A percentile compares a stretch with the other conserved stretches of the same genome.
Conservation (phyloP, 2,113 vertebrate genomes). For the Microtus montanus region DNA sequence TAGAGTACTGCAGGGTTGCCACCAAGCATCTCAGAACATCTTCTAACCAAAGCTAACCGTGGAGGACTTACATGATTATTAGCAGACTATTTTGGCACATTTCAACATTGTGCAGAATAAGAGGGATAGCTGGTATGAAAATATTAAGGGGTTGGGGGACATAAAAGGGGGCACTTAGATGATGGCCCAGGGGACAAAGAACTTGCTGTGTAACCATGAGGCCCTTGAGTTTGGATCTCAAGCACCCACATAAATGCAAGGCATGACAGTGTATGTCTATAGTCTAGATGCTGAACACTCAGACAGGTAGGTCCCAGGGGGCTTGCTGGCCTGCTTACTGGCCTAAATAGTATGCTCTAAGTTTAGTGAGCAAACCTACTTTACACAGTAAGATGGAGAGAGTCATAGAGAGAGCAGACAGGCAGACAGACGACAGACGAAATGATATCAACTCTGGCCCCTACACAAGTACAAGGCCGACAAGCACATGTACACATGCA, state of each 20-base stretch:
- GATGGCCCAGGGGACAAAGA: no score
- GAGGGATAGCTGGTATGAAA: background rate
- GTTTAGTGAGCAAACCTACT: background rate
- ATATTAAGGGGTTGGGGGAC: no score
- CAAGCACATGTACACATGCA: no score
- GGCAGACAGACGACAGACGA: background rate
- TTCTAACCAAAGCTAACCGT: background rate
- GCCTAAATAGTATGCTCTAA: background rate
- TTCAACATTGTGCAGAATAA: background rate
- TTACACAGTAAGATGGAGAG: no score
- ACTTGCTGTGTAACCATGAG: background rate
- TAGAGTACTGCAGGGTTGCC: no score
- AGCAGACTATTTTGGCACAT: background rate
- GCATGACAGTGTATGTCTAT: background rate
- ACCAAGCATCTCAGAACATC: background rate
- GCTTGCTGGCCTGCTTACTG: background rate
- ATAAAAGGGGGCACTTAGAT: no score
- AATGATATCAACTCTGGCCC: background rate
- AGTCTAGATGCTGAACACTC: background rate
- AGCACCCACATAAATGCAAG: background rate
- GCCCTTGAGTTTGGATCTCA: background rate
- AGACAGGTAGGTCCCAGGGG: background rate
- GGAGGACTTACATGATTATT: background rate
- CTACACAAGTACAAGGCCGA: background rate
- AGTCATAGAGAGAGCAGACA: fast-evolving